Percentiles rank a stretch among this genome's conserved stretches.
phyloP scores from a whole-genome alignment of 2,113 vertebrate species.

The Vombatus ursinus region DNA sequence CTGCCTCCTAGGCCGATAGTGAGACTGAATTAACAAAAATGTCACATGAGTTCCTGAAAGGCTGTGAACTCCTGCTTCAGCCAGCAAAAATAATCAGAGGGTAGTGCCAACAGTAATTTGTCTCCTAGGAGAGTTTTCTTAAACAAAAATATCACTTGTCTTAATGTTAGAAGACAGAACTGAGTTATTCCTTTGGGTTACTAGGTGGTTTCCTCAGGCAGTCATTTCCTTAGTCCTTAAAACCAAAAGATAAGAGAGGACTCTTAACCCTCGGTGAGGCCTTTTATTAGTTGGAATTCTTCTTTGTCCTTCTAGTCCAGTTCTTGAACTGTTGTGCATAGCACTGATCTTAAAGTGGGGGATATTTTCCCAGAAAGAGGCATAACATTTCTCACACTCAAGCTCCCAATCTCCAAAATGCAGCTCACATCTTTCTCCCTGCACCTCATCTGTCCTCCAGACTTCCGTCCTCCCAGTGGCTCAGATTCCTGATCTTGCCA shows the following conservation, averaged over 20 bases:
- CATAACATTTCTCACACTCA: not conserved
- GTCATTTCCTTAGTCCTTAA: not conserved
- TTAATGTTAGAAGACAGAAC: not conserved
- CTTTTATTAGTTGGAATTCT: not conserved
- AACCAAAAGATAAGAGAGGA: not conserved
- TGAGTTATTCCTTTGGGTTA: not conserved
- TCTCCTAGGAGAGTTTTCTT: slow-evolving; percentile 10
- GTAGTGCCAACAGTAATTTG: not conserved
- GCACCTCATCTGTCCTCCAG: not conserved
- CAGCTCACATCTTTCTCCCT: not conserved
- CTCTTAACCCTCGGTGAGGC: not conserved
- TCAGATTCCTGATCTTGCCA: not conserved
- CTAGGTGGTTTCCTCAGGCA: not conserved
- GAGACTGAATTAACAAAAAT: not conserved
- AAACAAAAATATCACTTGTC: not conserved
- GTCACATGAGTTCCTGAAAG: not conserved
- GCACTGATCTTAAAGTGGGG: not conserved
- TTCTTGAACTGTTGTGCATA: not conserved
- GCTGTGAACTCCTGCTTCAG: not conserved
- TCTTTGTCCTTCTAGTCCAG: not conserved
- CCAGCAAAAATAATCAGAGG: not conserved
- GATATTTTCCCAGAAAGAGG: not conserved
- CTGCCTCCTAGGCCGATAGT: not conserved
- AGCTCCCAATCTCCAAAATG: not conserved
- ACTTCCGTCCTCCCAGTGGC: not conserved